Base-by-base conservation (phyloP, 2,797 vertebrate genomes). In the Paedocypris micromegethes region DNA sequence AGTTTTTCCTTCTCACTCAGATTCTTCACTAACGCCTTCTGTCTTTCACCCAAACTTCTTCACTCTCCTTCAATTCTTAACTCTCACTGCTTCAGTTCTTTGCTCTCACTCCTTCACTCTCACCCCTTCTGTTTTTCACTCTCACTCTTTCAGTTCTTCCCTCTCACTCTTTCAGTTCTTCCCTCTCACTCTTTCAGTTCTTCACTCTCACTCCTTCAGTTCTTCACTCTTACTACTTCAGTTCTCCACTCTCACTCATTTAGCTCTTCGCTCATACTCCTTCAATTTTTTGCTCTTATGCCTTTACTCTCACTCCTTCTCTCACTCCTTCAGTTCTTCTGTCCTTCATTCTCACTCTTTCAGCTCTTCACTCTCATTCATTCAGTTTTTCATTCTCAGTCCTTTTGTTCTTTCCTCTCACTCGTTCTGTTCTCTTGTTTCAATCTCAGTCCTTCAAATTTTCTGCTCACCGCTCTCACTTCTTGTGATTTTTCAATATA, bases 131-230 rank as follows among this genome's bases (percentile, higher is more conserved):
- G 3, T 5, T 39, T 58, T n/a, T 41, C 41, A 40, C 3, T 53
- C 41, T 47, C 46, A 23, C 49, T 46, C 62, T n/a, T n/a, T n/a
- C n/a, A n/a, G n/a, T n/a, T 65, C 39, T 9, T 40, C 45, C 7
- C n/a, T n/a, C n/a, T n/a, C n/a, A n/a, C 39, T 4, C 56, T 37
- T 23, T 69, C 45, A 45, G 52, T 50, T 55, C 53, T 56, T 45
- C 44, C 38, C 58, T 9, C 8, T 40, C 39, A 7, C 4, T 39
- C 38, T n/a, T 6, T 49, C 9, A 47, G 38, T 46, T 61, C 47
- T 23, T 38, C 9, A 9, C 4, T 8, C n/a, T 56, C 44, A 4
- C 55, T 9, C 58, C 6, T 1, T 37, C 57, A 52, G 38, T 40
- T 48, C 9, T 42, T 50, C 37, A 2, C 48, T 41, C 49, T 44